Conservation (phyloP, 2,113 vertebrate genomes). For the Neofelis nebulosa region DNA sequence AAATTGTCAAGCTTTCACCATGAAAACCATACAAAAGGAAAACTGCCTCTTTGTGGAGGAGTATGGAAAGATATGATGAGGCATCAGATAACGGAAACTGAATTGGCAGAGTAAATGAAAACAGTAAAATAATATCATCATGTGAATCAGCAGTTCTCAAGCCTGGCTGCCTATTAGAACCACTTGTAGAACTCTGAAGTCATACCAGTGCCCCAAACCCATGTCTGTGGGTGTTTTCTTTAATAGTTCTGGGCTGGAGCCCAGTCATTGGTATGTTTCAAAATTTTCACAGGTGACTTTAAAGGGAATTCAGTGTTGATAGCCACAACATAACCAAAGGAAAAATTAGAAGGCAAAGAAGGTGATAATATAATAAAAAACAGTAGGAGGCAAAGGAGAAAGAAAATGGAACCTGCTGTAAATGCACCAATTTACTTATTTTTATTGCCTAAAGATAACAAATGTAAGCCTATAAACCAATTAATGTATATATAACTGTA, state of each 20-base stretch:
- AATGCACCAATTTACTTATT: background rate
- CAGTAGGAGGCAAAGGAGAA: background rate
- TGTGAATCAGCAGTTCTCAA: background rate
- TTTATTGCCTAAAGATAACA: background rate
- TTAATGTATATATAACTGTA: background rate
- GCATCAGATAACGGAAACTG: background rate
- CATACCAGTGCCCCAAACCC: background rate
- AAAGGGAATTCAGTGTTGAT: background rate
- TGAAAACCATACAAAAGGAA: background rate
- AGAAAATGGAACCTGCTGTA: background rate
- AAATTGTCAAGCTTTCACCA: background rate
- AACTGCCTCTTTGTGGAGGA: background rate
- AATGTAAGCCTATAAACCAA: background rate
- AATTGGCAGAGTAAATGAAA: background rate
- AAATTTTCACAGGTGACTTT: background rate
- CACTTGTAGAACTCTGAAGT: background rate
- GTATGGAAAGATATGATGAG: background rate
- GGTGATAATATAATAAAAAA: background rate
- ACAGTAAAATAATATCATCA: background rate
- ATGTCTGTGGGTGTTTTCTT: background rate
- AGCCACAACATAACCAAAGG: background rate
- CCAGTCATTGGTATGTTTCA: background rate
- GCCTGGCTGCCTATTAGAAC: background rate
- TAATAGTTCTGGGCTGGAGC: background rate
- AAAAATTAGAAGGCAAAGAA: background rate